Conservation (phyloP, 2,797 vertebrate genomes). For the Macrochelys suwanniensis region DNA sequence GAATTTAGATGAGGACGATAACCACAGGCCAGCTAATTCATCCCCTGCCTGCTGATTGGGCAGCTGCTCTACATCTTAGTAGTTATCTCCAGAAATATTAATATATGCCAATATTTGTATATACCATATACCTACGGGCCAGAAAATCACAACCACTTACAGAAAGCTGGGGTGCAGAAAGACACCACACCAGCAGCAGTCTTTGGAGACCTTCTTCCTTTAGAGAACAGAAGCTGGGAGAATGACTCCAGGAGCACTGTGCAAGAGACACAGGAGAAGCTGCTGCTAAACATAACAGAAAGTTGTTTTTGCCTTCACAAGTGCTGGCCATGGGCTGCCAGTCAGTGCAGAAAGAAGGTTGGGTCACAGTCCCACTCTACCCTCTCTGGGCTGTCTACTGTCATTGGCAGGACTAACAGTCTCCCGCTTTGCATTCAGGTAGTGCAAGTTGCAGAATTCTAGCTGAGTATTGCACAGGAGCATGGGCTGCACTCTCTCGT, state of each 20-base stretch:
- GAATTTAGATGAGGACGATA: background rate
- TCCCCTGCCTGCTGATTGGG: background rate
- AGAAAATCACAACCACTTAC: background rate
- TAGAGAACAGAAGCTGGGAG: background rate
- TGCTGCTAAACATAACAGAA: fast-evolving
- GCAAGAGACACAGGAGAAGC: fast-evolving
- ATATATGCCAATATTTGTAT: background rate
- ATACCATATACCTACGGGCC: background rate
- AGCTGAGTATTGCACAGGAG: background rate
- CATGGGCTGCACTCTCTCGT: background rate
- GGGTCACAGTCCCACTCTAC: too few species aligned
- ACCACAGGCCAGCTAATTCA: background rate
- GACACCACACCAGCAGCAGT: fast-evolving
- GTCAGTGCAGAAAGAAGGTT: background rate
- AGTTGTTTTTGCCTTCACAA: fast-evolving
- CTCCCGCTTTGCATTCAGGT: background rate
- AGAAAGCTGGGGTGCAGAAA: fast-evolving
- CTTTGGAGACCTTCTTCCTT: background rate
- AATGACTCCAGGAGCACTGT: background rate
- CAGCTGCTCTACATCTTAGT: background rate
- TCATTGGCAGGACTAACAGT: background rate
- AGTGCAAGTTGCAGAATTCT: fast-evolving
- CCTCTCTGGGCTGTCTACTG: background rate
- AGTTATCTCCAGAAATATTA: background rate
- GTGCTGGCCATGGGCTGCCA: fast-evolving